These are phyloP conservation scores for Andrena flavipes DNA, from an alignment of 2,888 invertebrate species.

Conservation along the genomic window DNA sequence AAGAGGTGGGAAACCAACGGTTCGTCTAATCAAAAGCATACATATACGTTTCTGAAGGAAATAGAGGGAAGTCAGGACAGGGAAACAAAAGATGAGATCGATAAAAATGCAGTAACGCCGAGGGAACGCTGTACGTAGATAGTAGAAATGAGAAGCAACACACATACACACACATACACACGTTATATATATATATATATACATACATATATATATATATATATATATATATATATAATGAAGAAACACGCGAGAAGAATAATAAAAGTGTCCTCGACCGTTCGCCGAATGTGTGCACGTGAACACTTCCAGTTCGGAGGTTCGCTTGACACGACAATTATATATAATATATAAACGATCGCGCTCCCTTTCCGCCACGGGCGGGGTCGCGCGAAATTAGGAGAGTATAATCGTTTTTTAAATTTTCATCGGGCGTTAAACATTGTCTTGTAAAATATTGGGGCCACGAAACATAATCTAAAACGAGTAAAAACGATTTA, in stretches of 20 bases:
- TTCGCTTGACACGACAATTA: constrained; percentile 63
- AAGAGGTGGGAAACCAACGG: constrained; percentile 67
- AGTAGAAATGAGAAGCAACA: constrained; percentile 6
- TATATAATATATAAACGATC: constrained; percentile 30
- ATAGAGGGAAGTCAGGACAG: constrained; percentile 37
- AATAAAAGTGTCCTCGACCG: constrained; percentile 66
- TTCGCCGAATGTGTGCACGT: constrained; percentile 75
- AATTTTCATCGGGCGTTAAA: constrained; percentile 65
- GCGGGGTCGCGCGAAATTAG: constrained; percentile 47
- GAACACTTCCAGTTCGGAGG: constrained; percentile 68
- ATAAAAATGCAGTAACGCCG: constrained; percentile 3
- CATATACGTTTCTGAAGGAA: constrained; percentile 71
- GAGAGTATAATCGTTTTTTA: constrained; percentile 61
- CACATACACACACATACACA: neutral
- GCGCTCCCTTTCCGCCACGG: constrained; percentile 31
- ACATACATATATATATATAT: no score
- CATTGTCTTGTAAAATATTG: constrained; percentile 81
- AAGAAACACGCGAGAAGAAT: constrained; percentile 1
- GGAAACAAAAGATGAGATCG: neutral
- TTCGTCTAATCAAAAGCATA: constrained; percentile 77
- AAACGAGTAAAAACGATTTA: constrained; percentile 56
- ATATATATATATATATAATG: no score
- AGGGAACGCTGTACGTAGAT: neutral
- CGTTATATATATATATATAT: neutral
- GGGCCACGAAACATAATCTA: constrained; percentile 83